A percentile compares a stretch with the other conserved stretches of the same genome.
Evolutionary conservation across 2,797 vertebrate genomes (phyloP).

Genomic region (Saxicola maurus): DNA sequence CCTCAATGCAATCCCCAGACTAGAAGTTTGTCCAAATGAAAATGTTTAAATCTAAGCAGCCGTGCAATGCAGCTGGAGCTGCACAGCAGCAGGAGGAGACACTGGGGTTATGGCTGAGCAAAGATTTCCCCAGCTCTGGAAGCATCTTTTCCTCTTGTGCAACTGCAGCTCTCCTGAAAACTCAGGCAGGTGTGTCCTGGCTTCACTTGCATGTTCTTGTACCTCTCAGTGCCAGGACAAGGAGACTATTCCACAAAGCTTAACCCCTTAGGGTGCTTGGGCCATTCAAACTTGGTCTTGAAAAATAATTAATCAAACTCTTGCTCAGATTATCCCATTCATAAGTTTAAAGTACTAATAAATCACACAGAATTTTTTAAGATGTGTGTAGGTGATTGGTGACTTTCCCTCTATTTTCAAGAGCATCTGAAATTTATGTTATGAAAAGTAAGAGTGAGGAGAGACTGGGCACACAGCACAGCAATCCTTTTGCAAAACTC

Average conservation of each 20-base stretch:
- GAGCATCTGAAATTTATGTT: neutral
- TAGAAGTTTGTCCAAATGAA: neutral
- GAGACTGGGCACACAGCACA: fast-evolving
- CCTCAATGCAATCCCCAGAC: neutral
- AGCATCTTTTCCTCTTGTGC: neutral
- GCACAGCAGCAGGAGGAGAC: neutral
- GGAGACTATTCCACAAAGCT: neutral
- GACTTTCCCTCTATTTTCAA: neutral
- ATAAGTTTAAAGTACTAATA: neutral
- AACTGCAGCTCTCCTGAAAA: neutral
- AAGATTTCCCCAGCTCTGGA: neutral
- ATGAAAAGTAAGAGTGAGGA: fast-evolving
- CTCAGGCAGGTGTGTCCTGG: neutral
- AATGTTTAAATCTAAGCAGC: neutral
- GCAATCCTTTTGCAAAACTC: neutral
- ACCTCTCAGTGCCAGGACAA: neutral
- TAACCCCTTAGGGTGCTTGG: neutral
- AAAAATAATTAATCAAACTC: neutral
- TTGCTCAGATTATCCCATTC: neutral
- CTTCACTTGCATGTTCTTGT: neutral
- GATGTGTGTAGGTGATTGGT: neutral
- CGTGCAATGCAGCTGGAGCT: neutral
- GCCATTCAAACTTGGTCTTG: neutral
- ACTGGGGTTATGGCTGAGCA: fast-evolving
- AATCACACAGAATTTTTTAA: neutral